Evolutionary conservation across 2,797 vertebrate genomes (phyloP), one percentile per base, ranked within the genome.

Genomic region (Eulemur coronatus): DNA sequence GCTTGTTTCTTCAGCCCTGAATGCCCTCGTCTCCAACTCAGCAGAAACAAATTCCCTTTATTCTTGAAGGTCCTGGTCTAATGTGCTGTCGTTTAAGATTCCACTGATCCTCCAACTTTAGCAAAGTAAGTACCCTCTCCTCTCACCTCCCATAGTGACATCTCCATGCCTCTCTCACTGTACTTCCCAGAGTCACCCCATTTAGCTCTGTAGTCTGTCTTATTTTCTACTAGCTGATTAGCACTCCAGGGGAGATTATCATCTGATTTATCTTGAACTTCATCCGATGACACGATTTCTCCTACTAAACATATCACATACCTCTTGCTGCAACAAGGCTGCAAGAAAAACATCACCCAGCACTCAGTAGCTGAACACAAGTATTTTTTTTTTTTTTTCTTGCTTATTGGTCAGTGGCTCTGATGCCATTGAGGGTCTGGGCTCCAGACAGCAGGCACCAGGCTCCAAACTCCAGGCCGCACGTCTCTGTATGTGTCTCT

Each of bases 211-310:
- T 52, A 17, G 7, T 81, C 65, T 20, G 4, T 50, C 52, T 75
- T 55, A 48, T 35, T 86, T 89, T 88, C 76, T 84, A 7, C 35
- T 24, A 70, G 35, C 7, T 95, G 70, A 67, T 90, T 91, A 50
- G 28, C 46, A 24, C 26, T 48, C 10, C 9, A 20, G 57, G 28
- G 28, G 35, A 65, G 50, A 81, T 61, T 38, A 61, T 46, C 48
- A 82, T 59, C 43, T 59, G 26, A 50, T 93, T 94, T 88, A 30
- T 61, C 69, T 63, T 89, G 48, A 87, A 48, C 61, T 87, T 91
- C 75, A 75, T 95, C 33, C 86, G 35, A 93, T 24, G 63, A 67
- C 43, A 79, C 78, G 30, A 38, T 92, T 93, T 95, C 48, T 91
- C 61, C 30, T 35, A 76, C 8, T 41, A n/a, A 63, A 4, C 38